Evolutionary conservation across 1,140 invertebrate species (phyloP), one percentile per base, ranked within the genome.

Genomic region (Drosophila murphyi): DNA sequence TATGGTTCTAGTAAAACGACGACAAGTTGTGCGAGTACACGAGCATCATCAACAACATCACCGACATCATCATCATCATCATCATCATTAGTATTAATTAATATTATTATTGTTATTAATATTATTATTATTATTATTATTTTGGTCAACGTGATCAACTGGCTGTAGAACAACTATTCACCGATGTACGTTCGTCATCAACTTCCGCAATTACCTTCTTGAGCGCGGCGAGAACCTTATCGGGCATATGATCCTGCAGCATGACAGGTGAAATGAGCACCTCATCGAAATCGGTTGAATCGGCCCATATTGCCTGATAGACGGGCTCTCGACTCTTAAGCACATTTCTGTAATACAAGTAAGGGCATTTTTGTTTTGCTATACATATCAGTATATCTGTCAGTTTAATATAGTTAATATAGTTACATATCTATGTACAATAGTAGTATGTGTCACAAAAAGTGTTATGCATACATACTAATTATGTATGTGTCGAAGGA

Each of bases 191-290:
- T 61, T 83, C 88, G 63, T 87, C 88, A 55, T 90, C 73, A 45
- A 77, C 59, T 48, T 90, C 85, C 39, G 78, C 56, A 90, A 92
- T 92, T 95, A 98, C 97, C 95, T 97, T 97, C 92, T 97, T 95
- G 55, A 98, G 93, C 6, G 97, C 97, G 65, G 96, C 95, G 59
- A 98, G 93, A 63, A 98, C 96, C 93, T 96, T 97, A 91, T 98
- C 97, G 28, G 97, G 97, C 97, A 98, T 97, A 92, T 98, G 97
- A 93, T 98, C 97, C 92, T 97, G 96, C 59, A 98, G 95, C 96
- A 97, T 97, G 29, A 97, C 97, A 1, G 97, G 97, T 28, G 97
- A 98, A 52, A 98, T 97, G 34, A 98, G 93, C 28, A 98, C 97
- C 93, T 98, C 96, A 93, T 98, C 96, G 92, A 98, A 98, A 92